Conservation (phyloP, 2,113 vertebrate genomes). For the Pteropus alecto region DNA sequence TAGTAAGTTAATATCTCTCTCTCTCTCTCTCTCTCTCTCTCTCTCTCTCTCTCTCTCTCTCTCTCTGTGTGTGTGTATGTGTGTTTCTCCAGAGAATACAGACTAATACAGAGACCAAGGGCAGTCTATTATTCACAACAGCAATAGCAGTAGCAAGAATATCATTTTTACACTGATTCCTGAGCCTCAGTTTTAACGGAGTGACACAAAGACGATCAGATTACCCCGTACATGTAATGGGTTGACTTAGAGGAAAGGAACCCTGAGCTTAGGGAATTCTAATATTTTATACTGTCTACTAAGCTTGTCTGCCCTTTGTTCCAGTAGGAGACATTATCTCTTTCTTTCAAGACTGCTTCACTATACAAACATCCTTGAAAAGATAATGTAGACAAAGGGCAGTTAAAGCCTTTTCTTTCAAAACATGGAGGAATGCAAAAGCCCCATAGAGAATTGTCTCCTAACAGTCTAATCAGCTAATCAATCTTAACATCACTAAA, state of each 20-base stretch:
- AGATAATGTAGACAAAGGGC: background rate
- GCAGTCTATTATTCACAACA: background rate
- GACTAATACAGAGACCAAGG: background rate
- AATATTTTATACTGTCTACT: background rate
- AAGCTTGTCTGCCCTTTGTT: background rate
- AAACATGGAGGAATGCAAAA: background rate
- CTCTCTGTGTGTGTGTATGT: background rate
- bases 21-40: background rate
- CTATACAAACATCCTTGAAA: constrained; percentile 7
- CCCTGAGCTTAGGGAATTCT: background rate
- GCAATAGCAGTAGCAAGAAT: background rate
- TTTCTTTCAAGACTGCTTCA: background rate
- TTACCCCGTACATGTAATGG: background rate
- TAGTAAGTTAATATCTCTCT: no score
- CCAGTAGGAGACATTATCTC: background rate
- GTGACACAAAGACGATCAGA: background rate
- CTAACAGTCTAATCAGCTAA: background rate
- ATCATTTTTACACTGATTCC: background rate
- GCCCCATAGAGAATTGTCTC: background rate
- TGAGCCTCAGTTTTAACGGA: background rate
- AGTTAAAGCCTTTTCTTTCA: background rate
- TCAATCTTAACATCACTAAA: background rate
- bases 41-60: background rate
- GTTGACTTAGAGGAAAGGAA: background rate
- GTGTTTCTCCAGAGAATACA: background rate